These are phyloP conservation scores for Nycticryphes semicollaris DNA, from an alignment of 2,113 vertebrate genomes.

Conservation along the genomic window DNA sequence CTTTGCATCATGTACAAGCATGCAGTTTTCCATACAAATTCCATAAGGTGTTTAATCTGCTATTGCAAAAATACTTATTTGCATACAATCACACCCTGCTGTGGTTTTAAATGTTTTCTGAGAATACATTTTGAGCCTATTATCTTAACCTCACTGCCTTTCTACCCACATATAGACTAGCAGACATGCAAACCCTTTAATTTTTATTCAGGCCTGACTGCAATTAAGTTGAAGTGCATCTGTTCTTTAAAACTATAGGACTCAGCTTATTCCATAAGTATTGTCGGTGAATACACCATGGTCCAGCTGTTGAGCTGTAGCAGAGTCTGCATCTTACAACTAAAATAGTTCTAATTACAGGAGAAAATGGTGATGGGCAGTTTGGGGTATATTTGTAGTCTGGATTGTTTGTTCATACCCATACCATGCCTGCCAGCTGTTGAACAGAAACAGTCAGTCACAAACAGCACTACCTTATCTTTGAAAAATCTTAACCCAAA, in stretches of 20 bases:
- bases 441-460: neutral
- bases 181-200: constrained; percentile 59
- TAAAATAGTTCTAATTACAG: neutral
- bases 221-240: constrained; percentile 47
- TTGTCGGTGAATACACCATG: neutral
- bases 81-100: constrained; percentile 71
- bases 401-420: neutral
- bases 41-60: constrained; percentile 65
- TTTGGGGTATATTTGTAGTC: neutral
- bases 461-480: neutral
- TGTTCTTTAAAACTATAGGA: constrained; percentile 7
- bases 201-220: constrained; percentile 48
- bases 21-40: constrained; percentile 58
- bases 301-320: neutral
- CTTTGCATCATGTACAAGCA: constrained; percentile 58
- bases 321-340: neutral
- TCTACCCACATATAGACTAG: constrained; percentile 59
- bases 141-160: constrained; percentile 68
- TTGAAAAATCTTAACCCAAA: neutral
- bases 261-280: neutral
- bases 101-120: constrained; percentile 63
- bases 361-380: neutral
- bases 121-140: constrained; percentile 54
- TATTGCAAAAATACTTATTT: constrained; percentile 70
- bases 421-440: neutral